These are phyloP conservation scores for Phragmatobia fuliginosa DNA, from an alignment of 2,888 invertebrate genomes.

Conservation along the genomic window DNA sequence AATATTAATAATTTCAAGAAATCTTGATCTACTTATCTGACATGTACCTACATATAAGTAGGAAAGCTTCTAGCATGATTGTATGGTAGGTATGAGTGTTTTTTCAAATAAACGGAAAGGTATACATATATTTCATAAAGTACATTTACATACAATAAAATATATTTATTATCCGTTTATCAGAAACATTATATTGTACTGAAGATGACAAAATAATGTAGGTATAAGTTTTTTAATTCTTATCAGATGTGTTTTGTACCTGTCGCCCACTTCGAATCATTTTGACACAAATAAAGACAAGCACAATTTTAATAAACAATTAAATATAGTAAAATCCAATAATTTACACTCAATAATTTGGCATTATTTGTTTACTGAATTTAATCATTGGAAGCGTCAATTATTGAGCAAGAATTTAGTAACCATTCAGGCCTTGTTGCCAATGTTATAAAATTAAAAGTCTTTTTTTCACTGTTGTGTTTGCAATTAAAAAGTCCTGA, in stretches of 20 bases:
- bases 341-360: conserved; percentile 51
- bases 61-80: conserved; percentile 83
- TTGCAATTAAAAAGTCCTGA: conserved; percentile 6
- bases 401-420: conserved; percentile 73
- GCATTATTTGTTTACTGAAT: conserved; percentile 41
- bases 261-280: conserved; percentile 47
- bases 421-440: conserved; percentile 35
- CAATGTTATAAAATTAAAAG: conserved; percentile 18
- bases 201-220: conserved; percentile 51
- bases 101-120: conserved; percentile 36
- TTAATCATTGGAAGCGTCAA: conserved; percentile 71
- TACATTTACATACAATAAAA: conserved; percentile 2
- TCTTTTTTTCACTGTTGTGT: not conserved
- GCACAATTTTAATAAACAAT: conserved; percentile 49
- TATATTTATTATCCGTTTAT: conserved; percentile 39
- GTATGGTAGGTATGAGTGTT: conserved; percentile 63
- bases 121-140: conserved; percentile 32
- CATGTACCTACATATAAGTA: conserved; percentile 74
- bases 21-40: conserved; percentile 78
- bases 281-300: conserved; percentile 54
- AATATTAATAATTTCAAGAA: conserved; percentile 79
- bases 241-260: conserved; percentile 36
- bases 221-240: conserved; percentile 21
- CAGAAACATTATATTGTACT: conserved; percentile 30
- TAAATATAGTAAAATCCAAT: conserved; percentile 39